Base-by-base conservation (phyloP, 2,113 vertebrate species). In the Lampris incognitus region DNA sequence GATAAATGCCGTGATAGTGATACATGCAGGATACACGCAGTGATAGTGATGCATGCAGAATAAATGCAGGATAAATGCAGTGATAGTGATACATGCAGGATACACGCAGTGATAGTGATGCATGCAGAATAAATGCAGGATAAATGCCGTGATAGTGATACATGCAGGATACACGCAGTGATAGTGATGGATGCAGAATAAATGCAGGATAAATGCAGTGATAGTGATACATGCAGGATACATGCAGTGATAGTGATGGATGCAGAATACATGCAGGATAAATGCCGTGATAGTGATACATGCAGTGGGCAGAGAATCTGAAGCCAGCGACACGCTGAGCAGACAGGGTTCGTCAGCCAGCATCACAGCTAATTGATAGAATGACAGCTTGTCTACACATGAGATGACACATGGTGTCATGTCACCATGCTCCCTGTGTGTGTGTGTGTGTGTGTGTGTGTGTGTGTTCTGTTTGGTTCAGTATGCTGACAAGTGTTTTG, bases 311-410 rank as follows among this genome's bases (percentile, higher is more conserved):
- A 46, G 46, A 50, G 39, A 76, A 62, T 68, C 3, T 49, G 67
- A 60, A 74, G 69, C 36, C 51, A 9, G 58, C 3, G 66, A 77
- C 72, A 79, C 57, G 2, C 3, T 5, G 62, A 85, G 80, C 77
- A 72, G 78, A 76, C 57, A 55, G 63, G 9, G 70, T 76, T 82
- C 83, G 81, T 88, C 88, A 79, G 81, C 66, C 55, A 79, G 68
- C 74, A 36, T 66, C 44, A 54, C 72, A 55, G 70, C 63, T 86
- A 88, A 89, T 83, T 88, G 89, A 89, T 82, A 70, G 86, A 89
- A 88, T 87, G 83, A 82, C 86, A 85, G 76, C 84, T 88, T 72
- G 66, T 84, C 76, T 80, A 61, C 24, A 24, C 24, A 61, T 11
- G 74, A 74, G 75, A 69, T 40, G 6, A 83, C 58, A 64, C 72